Evolutionary conservation across 1,140 invertebrate genomes (phyloP).

Genomic region (Apis cerana): DNA sequence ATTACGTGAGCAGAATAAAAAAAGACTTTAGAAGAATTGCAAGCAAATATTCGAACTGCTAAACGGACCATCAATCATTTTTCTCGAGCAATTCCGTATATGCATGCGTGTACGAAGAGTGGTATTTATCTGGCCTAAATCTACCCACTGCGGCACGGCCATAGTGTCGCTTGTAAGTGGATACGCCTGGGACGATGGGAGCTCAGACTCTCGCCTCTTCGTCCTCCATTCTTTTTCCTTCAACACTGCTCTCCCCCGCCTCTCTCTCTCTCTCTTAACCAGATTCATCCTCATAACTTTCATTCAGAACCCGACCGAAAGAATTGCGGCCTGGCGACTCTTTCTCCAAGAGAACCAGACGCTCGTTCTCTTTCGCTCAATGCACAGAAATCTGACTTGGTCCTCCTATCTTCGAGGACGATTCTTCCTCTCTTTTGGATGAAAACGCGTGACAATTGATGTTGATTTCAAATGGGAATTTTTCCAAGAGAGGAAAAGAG

Average conservation of each 20-base stretch:
- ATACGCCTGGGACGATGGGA: conserved; percentile 75
- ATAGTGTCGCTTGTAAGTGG: conserved; percentile 73
- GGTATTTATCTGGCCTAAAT: conserved; percentile 63
- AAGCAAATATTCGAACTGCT: neutral
- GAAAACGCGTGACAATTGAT: too few relatives aligned
- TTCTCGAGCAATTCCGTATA: conserved; percentile 15
- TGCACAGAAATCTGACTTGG: conserved; percentile 7
- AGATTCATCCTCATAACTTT: conserved; percentile 69
- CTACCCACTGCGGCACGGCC: conserved; percentile 56
- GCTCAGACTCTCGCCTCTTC: conserved; percentile 50
- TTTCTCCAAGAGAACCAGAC: neutral
- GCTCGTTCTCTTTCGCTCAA: neutral
- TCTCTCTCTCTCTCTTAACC: conserved; percentile 29
- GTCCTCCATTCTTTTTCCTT: conserved; percentile 59
- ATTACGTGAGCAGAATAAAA: too few relatives aligned
- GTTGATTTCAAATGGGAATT: too few relatives aligned
- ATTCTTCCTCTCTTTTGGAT: too few relatives aligned
- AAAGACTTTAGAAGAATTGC: too few relatives aligned
- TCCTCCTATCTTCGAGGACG: neutral
- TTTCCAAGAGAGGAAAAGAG: too few relatives aligned
- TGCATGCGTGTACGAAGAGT: conserved; percentile 11
- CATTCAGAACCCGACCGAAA: conserved; percentile 47
- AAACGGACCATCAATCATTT: neutral
- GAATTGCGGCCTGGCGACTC: conserved; percentile 36
- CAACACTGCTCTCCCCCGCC: conserved; percentile 43